phyloP scores from a whole-genome alignment of 2,797 vertebrate genomes.

The Aplochiton taeniatus region DNA sequence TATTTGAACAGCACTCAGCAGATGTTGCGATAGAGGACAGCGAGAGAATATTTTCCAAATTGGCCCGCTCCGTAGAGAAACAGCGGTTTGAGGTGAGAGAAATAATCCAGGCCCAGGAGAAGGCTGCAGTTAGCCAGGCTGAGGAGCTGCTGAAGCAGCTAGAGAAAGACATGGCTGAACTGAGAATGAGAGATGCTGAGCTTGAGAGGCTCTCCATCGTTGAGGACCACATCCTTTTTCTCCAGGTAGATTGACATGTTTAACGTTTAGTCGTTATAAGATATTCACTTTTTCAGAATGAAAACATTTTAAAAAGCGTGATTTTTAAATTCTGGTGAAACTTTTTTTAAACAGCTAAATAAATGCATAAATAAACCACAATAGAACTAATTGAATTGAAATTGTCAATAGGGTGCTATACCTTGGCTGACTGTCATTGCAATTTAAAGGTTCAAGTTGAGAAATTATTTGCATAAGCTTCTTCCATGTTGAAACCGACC shows the following conservation, averaged over 20 bases:
- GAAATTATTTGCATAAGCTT: too few species aligned
- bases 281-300: slow-evolving; percentile 16
- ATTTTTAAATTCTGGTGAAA: too few species aligned
- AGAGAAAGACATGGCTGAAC: slow-evolving; percentile 54
- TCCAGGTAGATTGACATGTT: slow-evolving; percentile 60
- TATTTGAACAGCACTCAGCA: slow-evolving; percentile 62
- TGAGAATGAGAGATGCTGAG: slow-evolving; percentile 51
- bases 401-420: too few species aligned
- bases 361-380: too few species aligned
- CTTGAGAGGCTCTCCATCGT: slow-evolving; percentile 66
- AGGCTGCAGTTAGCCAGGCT: slow-evolving; percentile 55
- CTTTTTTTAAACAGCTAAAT: too few species aligned
- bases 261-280: not conserved
- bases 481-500: not conserved
- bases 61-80: slow-evolving; percentile 75
- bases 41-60: slow-evolving; percentile 68
- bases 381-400: too few species aligned
- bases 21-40: slow-evolving; percentile 72
- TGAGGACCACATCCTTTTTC: slow-evolving; percentile 70
- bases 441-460: too few species aligned
- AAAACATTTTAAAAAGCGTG: not conserved
- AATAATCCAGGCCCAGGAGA: slow-evolving; percentile 65
- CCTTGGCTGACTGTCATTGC: too few species aligned
- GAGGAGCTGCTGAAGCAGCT: slow-evolving; percentile 67
- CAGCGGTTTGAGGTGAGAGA: slow-evolving; percentile 69